Evolutionary conservation across 1,140 invertebrate species (phyloP).

Genomic region (Meloidogyne hapla): DNA sequence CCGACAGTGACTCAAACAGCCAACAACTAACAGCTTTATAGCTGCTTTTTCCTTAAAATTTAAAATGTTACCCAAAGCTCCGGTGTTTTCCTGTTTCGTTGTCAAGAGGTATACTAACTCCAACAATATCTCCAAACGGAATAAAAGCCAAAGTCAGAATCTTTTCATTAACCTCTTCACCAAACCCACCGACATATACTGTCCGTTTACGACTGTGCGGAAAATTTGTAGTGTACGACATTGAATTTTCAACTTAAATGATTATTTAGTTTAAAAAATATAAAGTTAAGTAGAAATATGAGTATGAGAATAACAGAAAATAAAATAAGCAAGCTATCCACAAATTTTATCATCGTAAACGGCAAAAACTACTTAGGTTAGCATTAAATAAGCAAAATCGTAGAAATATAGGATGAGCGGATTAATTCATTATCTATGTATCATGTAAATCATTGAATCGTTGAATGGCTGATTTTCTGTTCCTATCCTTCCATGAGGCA

Average conservation of each 20-base stretch:
- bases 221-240: conserved; percentile 54
- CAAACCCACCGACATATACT: conserved; percentile 76
- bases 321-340: not conserved
- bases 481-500: conserved; percentile 40
- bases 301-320: not conserved
- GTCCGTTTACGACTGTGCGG: conserved; percentile 60
- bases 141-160: conserved; percentile 91
- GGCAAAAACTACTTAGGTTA: not conserved
- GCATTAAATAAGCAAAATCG: not conserved
- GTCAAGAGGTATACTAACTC: conserved; percentile 94
- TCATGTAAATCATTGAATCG: conserved; percentile 44
- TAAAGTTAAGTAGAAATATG: not conserved
- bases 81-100: conserved; percentile 76
- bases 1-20: not conserved
- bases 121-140: conserved; percentile 93
- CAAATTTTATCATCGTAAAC: not conserved
- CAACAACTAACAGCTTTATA: not conserved
- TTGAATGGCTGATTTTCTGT: conserved; percentile 41
- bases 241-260: not conserved
- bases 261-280: not conserved
- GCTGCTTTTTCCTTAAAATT: conserved; percentile 2
- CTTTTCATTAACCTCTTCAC: conserved; percentile 95
- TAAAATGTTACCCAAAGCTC: conserved; percentile 52
- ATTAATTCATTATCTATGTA: conserved; percentile 3
- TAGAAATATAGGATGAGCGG: not conserved